Evolutionary conservation across 2,888 invertebrate genomes (phyloP).

Genomic region (Blastobasis adustella): DNA sequence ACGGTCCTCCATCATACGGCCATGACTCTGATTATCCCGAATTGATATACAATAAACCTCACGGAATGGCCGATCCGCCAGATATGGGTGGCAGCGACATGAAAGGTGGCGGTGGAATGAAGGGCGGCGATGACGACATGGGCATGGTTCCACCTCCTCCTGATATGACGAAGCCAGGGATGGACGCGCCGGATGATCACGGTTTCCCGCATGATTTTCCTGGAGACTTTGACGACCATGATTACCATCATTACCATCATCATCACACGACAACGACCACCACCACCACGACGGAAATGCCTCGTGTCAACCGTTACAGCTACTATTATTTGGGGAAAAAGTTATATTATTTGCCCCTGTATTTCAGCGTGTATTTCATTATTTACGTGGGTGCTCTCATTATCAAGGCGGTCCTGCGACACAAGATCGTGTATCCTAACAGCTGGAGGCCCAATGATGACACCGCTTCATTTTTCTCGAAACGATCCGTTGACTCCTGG

Average conservation of each 20-base stretch:
- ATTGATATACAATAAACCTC: constrained; percentile 45
- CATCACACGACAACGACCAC: constrained; percentile 52
- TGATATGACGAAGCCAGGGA: constrained; percentile 34
- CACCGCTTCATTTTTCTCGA: constrained; percentile 56
- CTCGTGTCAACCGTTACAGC: constrained; percentile 78
- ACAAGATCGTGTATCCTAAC: constrained; percentile 80
- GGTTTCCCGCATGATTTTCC: constrained; percentile 66
- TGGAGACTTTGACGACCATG: constrained; percentile 51
- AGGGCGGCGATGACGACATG: constrained; percentile 35
- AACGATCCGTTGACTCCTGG: constrained; percentile 57
- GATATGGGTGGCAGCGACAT: constrained; percentile 26
- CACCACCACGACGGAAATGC: constrained; percentile 66
- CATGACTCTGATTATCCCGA: constrained; percentile 50
- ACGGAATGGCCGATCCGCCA: constrained; percentile 28
- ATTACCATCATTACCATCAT: constrained; percentile 45
- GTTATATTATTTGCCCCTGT: constrained; percentile 83
- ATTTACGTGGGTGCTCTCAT: constrained; percentile 82
- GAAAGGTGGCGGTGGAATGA: constrained; percentile 18
- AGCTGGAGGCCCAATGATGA: constrained; percentile 62
- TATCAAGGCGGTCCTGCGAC: constrained; percentile 81
- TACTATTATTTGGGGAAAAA: constrained; percentile 85
- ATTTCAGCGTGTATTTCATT: constrained; percentile 83
- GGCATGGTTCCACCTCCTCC: constrained; percentile 49
- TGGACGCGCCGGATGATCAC: constrained; percentile 40
- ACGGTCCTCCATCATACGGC: constrained; percentile 27